Base-by-base conservation (phyloP, 2,113 vertebrate species). In the Hylia prasina region DNA sequence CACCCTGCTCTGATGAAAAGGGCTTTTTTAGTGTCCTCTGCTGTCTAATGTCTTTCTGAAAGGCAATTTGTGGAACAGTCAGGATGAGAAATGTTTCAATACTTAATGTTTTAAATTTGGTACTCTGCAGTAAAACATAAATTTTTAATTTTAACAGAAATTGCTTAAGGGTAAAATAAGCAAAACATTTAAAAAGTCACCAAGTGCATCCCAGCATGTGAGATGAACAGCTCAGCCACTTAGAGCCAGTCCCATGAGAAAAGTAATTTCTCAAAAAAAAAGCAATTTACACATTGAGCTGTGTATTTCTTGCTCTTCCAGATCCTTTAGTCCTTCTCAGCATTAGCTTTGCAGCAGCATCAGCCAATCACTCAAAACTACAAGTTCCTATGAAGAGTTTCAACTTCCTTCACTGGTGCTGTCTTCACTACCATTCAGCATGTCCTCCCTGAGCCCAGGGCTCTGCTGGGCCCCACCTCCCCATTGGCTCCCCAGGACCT, bases 121-220 rank as follows among this genome's bases (percentile, higher is more conserved):
- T 68, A 87, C 19, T 81, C 28, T 57, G 44, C 33, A 71, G 31
- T 75, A 50, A 82, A 75, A 75, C 35, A 81, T 66, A 15, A 66
- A n/a, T 64, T 91, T 70, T 79, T 47, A 44, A 28, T n/a, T 40
- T 79, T 60, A 87, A 79, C 39, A 72, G 48, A 96, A 95, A 45
- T 15, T 54, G 66, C 47, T 89, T 60, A 48, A 70, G 33, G 42
- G 56, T 56, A 90, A 89, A 94, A 63, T 30, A 75, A 63, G 27
- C 30, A 80, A 83, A 89, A 66, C 20, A 11, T 45, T 83, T 87
- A 11, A 60, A 68, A 82, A 56, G 27, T 71, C 42, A 80, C 27
- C 22, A 27, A 68, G 48, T 75, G 45, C 40, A 91, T 65, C 8
- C 35, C 40, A 61, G 21, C 15, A 18, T 11, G 11, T 0, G 1